Conservation (phyloP, 2,888 invertebrate species). For the Apodemia hepburni region DNA sequence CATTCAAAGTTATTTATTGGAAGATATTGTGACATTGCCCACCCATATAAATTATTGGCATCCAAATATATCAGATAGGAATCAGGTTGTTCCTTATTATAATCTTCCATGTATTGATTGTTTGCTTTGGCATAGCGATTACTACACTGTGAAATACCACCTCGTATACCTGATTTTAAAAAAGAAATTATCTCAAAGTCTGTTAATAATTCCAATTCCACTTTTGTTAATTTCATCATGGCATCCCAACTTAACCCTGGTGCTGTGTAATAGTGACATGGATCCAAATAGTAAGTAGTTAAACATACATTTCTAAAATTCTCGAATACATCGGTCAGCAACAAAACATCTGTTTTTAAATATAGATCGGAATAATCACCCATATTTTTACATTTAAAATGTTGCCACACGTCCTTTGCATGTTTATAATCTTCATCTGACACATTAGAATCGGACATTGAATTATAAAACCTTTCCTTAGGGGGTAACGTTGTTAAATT, state of each 20-base stretch:
- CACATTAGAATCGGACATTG: not conserved
- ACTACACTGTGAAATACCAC: conserved; percentile 14
- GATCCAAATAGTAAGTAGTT: not conserved
- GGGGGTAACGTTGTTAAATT: conserved; percentile 29
- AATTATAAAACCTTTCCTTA: conserved; percentile 25
- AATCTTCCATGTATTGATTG: conserved; percentile 18
- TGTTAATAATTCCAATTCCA: no score
- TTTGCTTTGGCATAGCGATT: conserved; percentile 22
- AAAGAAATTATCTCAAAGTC: no score
- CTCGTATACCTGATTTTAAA: no score
- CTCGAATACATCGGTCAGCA: conserved; percentile 7
- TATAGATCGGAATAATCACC: conserved; percentile 19
- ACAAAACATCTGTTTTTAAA: conserved; percentile 12
- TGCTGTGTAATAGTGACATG: no score
- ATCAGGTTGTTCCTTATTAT: conserved; percentile 10
- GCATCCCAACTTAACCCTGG: no score
- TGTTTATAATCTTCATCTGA: not conserved
- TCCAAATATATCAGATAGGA: conserved; percentile 10
- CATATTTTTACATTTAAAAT: conserved; percentile 20
- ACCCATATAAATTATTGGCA: conserved; percentile 19
- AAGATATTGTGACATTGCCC: conserved; percentile 19
- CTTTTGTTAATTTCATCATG: no score
- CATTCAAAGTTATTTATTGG: conserved; percentile 9
- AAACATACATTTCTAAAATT: not conserved
- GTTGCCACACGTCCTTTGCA: conserved; percentile 20